Evolutionary conservation across 2,113 vertebrate genomes (phyloP).

Genomic region (Micronycteris hirsuta): DNA sequence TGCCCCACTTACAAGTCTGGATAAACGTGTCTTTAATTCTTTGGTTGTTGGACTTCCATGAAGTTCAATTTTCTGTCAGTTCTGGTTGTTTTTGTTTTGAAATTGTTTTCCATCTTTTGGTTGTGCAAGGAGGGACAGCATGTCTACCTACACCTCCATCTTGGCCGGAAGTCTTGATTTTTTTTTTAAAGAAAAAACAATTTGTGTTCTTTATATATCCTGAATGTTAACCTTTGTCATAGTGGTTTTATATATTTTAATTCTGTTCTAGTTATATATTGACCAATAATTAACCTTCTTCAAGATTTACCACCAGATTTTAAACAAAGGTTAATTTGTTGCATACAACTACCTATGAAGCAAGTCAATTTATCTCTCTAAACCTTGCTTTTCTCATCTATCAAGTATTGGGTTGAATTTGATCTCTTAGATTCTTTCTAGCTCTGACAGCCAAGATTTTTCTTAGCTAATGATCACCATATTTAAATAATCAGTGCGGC

Average conservation of each 20-base stretch:
- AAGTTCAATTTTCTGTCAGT: too few relatives aligned
- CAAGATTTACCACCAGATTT: background rate
- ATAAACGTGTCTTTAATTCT: too few relatives aligned
- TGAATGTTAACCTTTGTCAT: background rate
- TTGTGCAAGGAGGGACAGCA: too few relatives aligned
- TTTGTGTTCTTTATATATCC: background rate
- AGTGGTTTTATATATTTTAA: background rate
- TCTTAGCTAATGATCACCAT: background rate
- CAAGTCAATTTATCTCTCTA: background rate
- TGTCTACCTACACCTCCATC: too few relatives aligned
- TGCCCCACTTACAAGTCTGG: too few relatives aligned
- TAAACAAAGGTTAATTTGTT: background rate
- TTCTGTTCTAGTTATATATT: background rate
- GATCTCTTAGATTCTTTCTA: background rate
- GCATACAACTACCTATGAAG: background rate
- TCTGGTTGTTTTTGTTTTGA: too few relatives aligned
- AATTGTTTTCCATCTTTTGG: too few relatives aligned
- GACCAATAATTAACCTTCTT: constrained; percentile 21
- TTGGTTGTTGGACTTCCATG: too few relatives aligned
- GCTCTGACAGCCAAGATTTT: constrained; percentile 3
- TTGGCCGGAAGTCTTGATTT: too few relatives aligned
- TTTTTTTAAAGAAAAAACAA: background rate
- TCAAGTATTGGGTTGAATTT: background rate
- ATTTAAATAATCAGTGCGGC: background rate
- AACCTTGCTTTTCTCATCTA: background rate